Evolutionary conservation across 2,888 invertebrate species (phyloP), one percentile per base, ranked within the genome.

Genomic region (Aporophyla nigra): DNA sequence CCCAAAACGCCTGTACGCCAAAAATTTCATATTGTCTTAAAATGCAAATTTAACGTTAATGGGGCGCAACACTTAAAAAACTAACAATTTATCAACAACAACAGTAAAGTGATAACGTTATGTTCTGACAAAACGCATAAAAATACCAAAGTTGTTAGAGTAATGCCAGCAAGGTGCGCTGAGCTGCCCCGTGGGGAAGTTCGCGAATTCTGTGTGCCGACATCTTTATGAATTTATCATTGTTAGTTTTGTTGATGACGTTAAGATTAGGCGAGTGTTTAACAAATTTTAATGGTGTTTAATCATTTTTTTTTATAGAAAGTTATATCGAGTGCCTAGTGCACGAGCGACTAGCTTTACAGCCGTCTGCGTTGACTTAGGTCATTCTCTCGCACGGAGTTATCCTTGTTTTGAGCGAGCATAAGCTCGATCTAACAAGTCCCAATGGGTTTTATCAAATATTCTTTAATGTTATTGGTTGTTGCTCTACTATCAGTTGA

Each of bases 51-150:
- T 92, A 92, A 93, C 90, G 86, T 91, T 89, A 91, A 90, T 93
- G 93, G 94, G 95, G 95, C 95, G 92, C 92, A 94, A 95, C 93
- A 93, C 95, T 95, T 95, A 95, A 92, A 91, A 94, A 93, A 91
- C 93, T 95, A 94, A 91, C 89, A 90, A 92, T 93, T 93, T 92
- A 90, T 91, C 91, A 95, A 94, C 94, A 93, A 93, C 92, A 95
- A 95, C 94, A 94, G 91, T 94, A 92, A 91, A 92, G 87, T 90
- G 86, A 84, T 89, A 87, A 90, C 87, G 80, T 89, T 82, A 84
- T 74, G 83, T 80, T 67, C 80, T 62, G 84, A 82, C 77, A 81
- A 83, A 80, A 87, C 74, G 76, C 89, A 76, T 78, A 71, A 80
- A 76, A 77, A 76, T 84, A 84, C 71, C 76, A 77, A 85, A 78